Conservation (phyloP, 2,113 vertebrate genomes). For the Haemorhous mexicanus region DNA sequence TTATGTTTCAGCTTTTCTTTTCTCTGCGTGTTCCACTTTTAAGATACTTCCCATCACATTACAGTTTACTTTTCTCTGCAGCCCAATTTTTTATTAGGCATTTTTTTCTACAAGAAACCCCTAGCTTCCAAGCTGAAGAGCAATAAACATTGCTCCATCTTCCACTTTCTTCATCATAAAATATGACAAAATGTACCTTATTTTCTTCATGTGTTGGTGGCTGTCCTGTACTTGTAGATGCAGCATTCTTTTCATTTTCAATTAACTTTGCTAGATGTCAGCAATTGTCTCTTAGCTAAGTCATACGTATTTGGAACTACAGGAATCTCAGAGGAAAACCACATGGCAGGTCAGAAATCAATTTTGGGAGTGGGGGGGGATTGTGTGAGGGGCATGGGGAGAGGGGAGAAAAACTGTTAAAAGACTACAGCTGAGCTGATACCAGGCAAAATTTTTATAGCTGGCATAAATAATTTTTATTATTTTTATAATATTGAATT, state of each 20-base stretch:
- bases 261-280: background rate
- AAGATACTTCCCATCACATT: background rate
- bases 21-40: background rate
- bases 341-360: background rate
- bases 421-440: background rate
- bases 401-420: background rate
- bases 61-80: background rate
- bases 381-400: background rate
- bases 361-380: accelerated
- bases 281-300: background rate
- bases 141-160: background rate
- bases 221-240: background rate
- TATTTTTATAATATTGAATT: too few relatives aligned
- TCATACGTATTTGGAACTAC: background rate
- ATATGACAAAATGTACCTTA: background rate
- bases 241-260: background rate
- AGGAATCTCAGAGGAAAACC: background rate
- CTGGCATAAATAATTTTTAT: too few relatives aligned
- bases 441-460: background rate
- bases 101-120: background rate
- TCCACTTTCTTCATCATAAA: background rate
- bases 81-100: background rate
- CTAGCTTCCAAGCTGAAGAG: background rate
- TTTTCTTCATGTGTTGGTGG: background rate
- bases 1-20: background rate